Percentiles rank a stretch among this genome's conserved stretches.
Evolutionary conservation across 2,797 vertebrate species (phyloP).

Genomic region (Darevskia mixta): DNA sequence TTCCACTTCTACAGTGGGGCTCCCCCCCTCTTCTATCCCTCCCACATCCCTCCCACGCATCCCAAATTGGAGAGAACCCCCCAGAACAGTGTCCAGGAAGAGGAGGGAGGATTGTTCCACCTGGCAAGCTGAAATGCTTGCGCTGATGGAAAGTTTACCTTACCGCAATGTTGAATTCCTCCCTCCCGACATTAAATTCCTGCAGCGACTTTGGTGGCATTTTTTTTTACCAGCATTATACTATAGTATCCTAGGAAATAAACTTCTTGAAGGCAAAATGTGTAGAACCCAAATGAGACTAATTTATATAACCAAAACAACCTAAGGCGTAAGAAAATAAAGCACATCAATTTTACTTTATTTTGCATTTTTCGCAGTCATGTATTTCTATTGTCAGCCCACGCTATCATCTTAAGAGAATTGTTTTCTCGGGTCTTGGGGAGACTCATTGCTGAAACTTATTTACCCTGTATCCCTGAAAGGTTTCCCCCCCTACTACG

Average conservation of each 20-base stretch:
- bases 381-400: not conserved
- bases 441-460: not conserved
- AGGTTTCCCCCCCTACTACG: not conserved
- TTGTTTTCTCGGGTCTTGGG: not conserved
- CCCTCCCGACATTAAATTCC: too few relatives aligned
- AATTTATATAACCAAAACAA: not conserved
- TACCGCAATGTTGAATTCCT: too few relatives aligned
- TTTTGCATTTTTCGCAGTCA: not conserved
- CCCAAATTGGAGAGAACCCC: too few relatives aligned
- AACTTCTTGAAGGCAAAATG: not conserved
- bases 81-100: too few relatives aligned
- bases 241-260: not conserved
- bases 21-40: too few relatives aligned
- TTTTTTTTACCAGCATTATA: not conserved
- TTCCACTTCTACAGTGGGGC: too few relatives aligned
- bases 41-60: too few relatives aligned
- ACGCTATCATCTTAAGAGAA: not conserved
- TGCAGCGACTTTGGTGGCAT: constrained; percentile 2
- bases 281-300: not conserved
- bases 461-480: not conserved
- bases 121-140: too few relatives aligned
- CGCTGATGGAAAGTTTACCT: too few relatives aligned
- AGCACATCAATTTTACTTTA: not conserved
- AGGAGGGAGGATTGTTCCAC: too few relatives aligned
- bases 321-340: not conserved